Evolutionary conservation across 2,113 vertebrate genomes (phyloP), one percentile per base, ranked within the genome.

Genomic region (Aspiorhynchus laticeps): DNA sequence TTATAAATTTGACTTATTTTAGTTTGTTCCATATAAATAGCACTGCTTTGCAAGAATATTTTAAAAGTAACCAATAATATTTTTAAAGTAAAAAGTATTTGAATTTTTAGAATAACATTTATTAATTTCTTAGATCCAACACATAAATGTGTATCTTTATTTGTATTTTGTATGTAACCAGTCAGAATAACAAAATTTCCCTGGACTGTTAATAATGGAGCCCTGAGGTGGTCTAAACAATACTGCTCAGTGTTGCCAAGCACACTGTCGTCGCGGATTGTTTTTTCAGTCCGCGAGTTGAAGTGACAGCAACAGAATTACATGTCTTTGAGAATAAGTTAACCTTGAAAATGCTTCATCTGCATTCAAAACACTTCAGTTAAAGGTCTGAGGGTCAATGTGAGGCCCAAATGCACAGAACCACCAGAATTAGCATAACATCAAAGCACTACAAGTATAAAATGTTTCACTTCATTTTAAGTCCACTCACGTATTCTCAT

Each of bases 371-470:
- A 76, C 38, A 28, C 73, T 28, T 76, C 69, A 46, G 73, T 46
- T 48, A 46, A 26, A 1, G n/a, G 41, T 46, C 24, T 76, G 73
- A 26, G 38, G 41, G 73, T 46, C n/a, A 76, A 76, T 46, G 41
- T 28, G 73, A 46, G 73, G 41, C 73, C 28, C 67, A 74, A 59
- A 36, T 28, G 17, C 85, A 63, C 43, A 33, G 63, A 77, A 46
- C 41, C 73, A 76, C 38, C 41, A 76, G 33, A 24, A 85, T 85
- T 41, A 48, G 24, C 36, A 59, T 86, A 67, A 63, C 69, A 46
- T 84, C 63, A 82, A 71, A 85, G 73, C 48, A 26, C 14, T 36
- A 43, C n/a, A 75, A 38, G 78, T 74, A 51, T 31, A 1, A 33
- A 36, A 24, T 15, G 43, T 43, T 14, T 7, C 19, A 33, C 36